Conservation (phyloP, 2,113 vertebrate genomes). For the Cranoglanis bouderius region DNA sequence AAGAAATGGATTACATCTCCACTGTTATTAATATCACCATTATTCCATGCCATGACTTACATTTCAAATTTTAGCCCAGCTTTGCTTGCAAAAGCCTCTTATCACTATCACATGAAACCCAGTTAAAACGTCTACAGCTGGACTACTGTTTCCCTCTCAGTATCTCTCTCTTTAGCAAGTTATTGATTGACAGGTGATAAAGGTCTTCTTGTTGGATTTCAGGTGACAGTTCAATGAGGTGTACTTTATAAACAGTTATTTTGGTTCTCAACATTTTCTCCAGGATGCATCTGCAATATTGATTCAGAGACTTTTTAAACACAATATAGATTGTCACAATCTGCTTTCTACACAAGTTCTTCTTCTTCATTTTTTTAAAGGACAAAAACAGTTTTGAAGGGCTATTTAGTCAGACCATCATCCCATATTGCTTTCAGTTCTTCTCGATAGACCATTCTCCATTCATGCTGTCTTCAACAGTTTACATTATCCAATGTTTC, state of each 20-base stretch:
- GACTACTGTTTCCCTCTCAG: too few relatives aligned
- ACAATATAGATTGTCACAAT: not conserved
- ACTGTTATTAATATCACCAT: not conserved
- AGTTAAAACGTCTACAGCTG: not conserved
- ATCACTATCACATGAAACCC: not conserved
- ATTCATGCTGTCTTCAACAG: constrained; percentile 11
- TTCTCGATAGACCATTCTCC: not conserved
- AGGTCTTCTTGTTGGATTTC: not conserved
- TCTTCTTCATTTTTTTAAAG: not conserved
- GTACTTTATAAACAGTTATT: not conserved
- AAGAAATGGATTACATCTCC: not conserved
- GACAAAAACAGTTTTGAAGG: not conserved
- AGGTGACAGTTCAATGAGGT: not conserved
- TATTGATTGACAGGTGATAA: too few relatives aligned
- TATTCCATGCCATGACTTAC: not conserved
- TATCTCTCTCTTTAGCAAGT: not conserved
- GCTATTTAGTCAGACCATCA: constrained; percentile 4
- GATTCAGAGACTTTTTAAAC: not conserved
- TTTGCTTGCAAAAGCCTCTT: not conserved
- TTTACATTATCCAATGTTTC: constrained; percentile 21
- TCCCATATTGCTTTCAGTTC: not conserved
- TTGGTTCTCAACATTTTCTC: not conserved
- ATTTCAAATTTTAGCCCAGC: not conserved
- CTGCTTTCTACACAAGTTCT: not conserved
- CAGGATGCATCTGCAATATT: not conserved